Evolutionary conservation across 35 echinoderm and acorn worm genomes (phyloP).

Genomic region (Apostichopus californicus): DNA sequence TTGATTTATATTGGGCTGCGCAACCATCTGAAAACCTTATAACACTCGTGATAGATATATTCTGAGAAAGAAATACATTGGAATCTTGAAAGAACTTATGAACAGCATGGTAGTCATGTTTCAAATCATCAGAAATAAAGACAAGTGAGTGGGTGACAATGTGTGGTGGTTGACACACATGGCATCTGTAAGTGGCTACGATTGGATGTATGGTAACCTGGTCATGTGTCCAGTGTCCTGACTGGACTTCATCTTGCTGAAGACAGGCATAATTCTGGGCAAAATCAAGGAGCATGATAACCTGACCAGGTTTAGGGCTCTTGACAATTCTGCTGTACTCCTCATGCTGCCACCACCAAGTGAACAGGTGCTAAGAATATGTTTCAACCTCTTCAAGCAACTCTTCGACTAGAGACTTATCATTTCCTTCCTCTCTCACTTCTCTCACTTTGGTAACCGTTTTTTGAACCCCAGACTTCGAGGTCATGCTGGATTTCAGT

Average conservation of each 20-base stretch:
- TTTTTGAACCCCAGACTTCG: neutral
- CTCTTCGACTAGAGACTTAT: neutral
- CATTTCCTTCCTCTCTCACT: neutral
- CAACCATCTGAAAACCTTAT: slow-evolving; percentile 39
- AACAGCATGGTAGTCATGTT: neutral
- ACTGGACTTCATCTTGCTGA: slow-evolving; percentile 44
- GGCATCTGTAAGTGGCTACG: slow-evolving; percentile 22
- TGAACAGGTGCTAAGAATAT: neutral
- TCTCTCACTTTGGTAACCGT: neutral
- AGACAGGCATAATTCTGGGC: slow-evolving; percentile 48
- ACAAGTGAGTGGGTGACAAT: neutral
- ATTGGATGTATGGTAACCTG: slow-evolving; percentile 36
- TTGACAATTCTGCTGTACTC: neutral
- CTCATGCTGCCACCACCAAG: neutral
- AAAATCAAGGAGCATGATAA: slow-evolving; percentile 45
- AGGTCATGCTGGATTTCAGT: neutral
- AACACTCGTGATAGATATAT: neutral
- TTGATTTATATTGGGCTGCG: slow-evolving; percentile 21
- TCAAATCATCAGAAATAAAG: neutral
- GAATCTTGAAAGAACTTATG: neutral
- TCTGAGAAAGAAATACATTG: neutral
- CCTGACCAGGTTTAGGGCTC: neutral
- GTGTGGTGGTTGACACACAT: neutral
- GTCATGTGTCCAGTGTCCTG: slow-evolving; percentile 11
- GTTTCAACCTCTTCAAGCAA: neutral